phyloP scores from a whole-genome alignment of 2,113 vertebrate genomes.

The Lasiurus borealis region DNA sequence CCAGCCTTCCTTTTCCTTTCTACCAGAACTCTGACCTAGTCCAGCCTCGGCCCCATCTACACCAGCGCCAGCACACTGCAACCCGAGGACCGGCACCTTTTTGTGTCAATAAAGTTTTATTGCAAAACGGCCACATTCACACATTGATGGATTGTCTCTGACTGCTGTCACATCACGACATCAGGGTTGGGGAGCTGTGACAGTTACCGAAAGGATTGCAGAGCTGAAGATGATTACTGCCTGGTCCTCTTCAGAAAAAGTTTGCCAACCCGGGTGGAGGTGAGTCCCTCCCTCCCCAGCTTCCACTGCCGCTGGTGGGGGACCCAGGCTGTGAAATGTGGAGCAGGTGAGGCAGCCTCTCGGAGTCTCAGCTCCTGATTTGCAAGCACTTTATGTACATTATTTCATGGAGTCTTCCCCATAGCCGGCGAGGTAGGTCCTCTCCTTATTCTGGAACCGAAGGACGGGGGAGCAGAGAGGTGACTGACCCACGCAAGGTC shows the following conservation, averaged over 20 bases:
- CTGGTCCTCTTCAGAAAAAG: not conserved
- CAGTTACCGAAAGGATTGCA: not conserved
- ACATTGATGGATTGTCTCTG: not conserved
- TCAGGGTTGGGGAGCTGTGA: not conserved
- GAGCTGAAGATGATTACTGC: not conserved
- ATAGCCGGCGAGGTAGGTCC: not conserved
- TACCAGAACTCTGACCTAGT: not conserved
- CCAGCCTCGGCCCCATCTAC: rapidly evolving
- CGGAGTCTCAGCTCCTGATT: not conserved
- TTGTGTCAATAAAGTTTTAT: not conserved
- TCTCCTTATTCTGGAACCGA: not conserved
- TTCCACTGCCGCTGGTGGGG: no score
- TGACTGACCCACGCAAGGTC: not conserved
- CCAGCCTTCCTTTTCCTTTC: not conserved
- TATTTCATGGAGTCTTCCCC: not conserved
- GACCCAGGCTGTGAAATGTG: rapidly evolving
- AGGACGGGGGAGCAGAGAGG: not conserved
- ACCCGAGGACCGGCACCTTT: not conserved
- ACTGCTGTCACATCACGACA: no score
- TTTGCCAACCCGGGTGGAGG: not conserved
- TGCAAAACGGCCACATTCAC: not conserved
- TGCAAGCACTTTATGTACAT: rapidly evolving
- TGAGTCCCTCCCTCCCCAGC: not conserved
- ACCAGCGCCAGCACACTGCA: not conserved
- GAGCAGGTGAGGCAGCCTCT: not conserved